Base-by-base conservation (phyloP, 2,888 invertebrate species). In the Ephialtes manifestator region DNA sequence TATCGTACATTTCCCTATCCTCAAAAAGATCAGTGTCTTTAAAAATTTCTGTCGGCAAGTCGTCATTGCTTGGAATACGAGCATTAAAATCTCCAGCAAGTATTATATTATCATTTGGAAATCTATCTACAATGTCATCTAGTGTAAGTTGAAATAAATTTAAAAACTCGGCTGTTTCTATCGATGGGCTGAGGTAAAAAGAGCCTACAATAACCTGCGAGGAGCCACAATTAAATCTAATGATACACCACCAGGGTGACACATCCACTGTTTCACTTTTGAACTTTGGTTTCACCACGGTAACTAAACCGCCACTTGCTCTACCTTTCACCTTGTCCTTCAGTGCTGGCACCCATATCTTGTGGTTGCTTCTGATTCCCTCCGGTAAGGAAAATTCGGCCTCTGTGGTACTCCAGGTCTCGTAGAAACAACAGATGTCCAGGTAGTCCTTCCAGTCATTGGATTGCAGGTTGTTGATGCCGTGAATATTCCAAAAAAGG, bases 231-330 rank as follows among this genome's bases (percentile, higher is more conserved):
- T 18, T 48, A 7, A 63, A 13, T 48, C 48, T 39, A n/a, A 63
- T 10, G 51, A 65, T 65, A 31, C 48, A 46, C 76, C 65, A 65
- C 76, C 76, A 76, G 24, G 31, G 65, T 10, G 76, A 76, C 48
- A 18, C 46, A 39, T 76, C 46, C 43, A 76, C 46, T 20, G 48
- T 65, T 65, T 43, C 63, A 2, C 43, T 5, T n/a, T 60, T 4
- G 13, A 43, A 63, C 28, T 28, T 31, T 28, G 48, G 43, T 15
- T 63, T 76, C 10, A 65, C 39, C 3, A 28, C 43, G 15, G 24
- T 76, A n/a, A 63, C 18, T 31, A 76, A 46, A 7, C 76, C 76
- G 15, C 76, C 76, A 48, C 76, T 76, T 4, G 63, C 60, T 28
- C 65, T 60, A 15, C 60, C 60, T 7, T 31, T 65, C 18, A 1